A percentile compares a stretch with the other conserved stretches of the same genome.
Evolutionary conservation across 2,113 vertebrate species (phyloP).

Genomic region (Panthera tigris): DNA sequence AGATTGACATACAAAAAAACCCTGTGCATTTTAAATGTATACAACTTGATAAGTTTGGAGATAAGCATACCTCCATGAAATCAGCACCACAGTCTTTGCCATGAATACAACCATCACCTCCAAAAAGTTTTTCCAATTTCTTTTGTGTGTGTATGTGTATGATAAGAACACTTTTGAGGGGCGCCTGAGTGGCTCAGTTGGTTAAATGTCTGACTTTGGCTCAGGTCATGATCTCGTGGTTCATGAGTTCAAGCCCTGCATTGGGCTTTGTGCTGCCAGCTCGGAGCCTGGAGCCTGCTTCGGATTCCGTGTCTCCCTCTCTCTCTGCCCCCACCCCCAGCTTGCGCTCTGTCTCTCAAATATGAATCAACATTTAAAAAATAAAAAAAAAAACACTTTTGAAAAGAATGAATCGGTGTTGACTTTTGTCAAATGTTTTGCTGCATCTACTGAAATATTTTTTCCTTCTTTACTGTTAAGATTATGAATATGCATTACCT

Average conservation of each 20-base stretch:
- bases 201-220: too few relatives aligned
- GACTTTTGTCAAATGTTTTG: not conserved
- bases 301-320: too few relatives aligned
- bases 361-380: too few relatives aligned
- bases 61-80: not conserved
- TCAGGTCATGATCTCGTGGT: too few relatives aligned
- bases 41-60: not conserved
- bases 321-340: too few relatives aligned
- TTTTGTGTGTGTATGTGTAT: not conserved
- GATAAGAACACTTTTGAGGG: not conserved
- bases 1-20: not conserved
- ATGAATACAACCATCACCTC: not conserved
- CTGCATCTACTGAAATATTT: not conserved
- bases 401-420: not conserved
- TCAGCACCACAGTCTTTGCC: not conserved
- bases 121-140: not conserved
- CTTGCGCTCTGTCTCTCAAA: too few relatives aligned
- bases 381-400: not conserved
- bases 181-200: too few relatives aligned
- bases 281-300: too few relatives aligned
- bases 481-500: not conserved
- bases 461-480: not conserved
- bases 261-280: too few relatives aligned
- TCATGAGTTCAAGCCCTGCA: too few relatives aligned
- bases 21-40: not conserved